Percentiles rank a stretch among this genome's conserved stretches.
These are phyloP conservation scores for Zophobas morio DNA, from an alignment of 1,140 invertebrate genomes.

Conservation along the genomic window DNA sequence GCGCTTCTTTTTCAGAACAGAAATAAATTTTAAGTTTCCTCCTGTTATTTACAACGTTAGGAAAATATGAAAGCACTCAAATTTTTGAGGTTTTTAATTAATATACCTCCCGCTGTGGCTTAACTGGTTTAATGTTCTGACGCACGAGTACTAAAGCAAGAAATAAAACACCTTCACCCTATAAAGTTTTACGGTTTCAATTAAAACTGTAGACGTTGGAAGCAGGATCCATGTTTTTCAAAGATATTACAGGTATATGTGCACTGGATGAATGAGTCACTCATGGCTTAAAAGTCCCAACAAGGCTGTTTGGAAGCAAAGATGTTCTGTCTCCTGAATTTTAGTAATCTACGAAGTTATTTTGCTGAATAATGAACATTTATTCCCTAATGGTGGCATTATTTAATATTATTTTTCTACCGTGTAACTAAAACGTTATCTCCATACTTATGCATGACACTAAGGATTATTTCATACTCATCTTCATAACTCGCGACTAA, in stretches of 20 bases:
- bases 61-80: background rate
- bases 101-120: conserved; percentile 17
- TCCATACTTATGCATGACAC: too few relatives aligned
- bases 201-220: conserved; percentile 15
- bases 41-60: background rate
- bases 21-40: conserved; percentile 13
- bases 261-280: too few relatives aligned
- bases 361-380: too few relatives aligned
- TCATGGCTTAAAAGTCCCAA: background rate
- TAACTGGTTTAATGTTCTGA: conserved; percentile 35
- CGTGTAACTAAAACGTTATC: too few relatives aligned
- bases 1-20: conserved; percentile 21
- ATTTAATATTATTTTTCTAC: too few relatives aligned
- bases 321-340: too few relatives aligned
- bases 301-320: too few relatives aligned
- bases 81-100: conserved; percentile 29
- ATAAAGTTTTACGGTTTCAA: conserved; percentile 37
- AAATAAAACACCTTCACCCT: conserved; percentile 1
- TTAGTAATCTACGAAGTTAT: too few relatives aligned
- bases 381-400: too few relatives aligned
- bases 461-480: too few relatives aligned
- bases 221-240: background rate
- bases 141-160: conserved; percentile 17
- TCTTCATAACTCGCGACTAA: too few relatives aligned
- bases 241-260: background rate